phyloP scores from a whole-genome alignment of 2,113 vertebrate genomes.

The Actenoides hombroni region DNA sequence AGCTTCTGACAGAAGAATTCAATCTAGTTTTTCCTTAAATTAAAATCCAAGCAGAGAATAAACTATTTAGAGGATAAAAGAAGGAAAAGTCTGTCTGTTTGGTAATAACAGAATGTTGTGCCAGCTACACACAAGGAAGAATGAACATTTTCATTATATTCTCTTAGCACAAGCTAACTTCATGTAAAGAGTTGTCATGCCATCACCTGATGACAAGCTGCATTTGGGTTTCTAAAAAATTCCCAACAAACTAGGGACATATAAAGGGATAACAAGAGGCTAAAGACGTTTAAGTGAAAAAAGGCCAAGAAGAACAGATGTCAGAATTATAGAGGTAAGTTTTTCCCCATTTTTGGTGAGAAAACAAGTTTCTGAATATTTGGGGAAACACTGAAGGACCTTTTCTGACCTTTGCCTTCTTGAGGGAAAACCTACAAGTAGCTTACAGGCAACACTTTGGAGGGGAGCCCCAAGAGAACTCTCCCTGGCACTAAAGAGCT shows the following conservation, averaged over 20 bases:
- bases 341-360: not conserved
- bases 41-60: not conserved
- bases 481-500: not conserved
- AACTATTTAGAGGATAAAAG: not conserved
- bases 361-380: not conserved
- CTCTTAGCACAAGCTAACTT: not conserved
- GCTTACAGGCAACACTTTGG: not conserved
- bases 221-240: not conserved
- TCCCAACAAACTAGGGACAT: not conserved
- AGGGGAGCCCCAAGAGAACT: not conserved
- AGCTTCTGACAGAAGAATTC: not conserved
- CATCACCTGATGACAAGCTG: not conserved
- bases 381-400: rapidly evolving
- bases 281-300: not conserved
- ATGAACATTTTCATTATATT: not conserved
- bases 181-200: not conserved
- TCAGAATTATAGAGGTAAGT: not conserved
- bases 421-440: rapidly evolving
- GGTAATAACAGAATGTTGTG: not conserved
- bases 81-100: not conserved
- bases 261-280: not conserved
- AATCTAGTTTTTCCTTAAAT: not conserved
- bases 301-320: rapidly evolving
- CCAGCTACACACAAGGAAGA: not conserved
- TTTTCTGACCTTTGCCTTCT: not conserved